Evolutionary conservation across 2,797 vertebrate species (phyloP).

Genomic region (Enteromius radiatus): DNA sequence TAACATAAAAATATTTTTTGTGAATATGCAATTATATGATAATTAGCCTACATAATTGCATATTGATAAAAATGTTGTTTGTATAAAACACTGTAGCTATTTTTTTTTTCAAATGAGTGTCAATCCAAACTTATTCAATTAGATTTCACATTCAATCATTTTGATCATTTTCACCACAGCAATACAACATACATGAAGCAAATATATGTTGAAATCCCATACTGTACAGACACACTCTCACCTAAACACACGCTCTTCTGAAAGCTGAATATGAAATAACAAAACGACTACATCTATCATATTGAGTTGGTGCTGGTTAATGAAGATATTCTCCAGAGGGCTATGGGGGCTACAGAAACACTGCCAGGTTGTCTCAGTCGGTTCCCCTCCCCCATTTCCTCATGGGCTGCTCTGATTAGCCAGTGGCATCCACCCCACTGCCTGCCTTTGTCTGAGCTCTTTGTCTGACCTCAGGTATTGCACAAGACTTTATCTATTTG

Average conservation of each 20-base stretch:
- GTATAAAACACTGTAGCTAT: not conserved
- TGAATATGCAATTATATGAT: not conserved
- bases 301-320: not conserved
- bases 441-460: conserved; percentile 47
- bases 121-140: not conserved
- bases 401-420: conserved; percentile 39
- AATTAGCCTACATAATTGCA: not conserved
- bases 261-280: not conserved
- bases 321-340: conserved; percentile 16
- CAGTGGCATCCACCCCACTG: conserved; percentile 1
- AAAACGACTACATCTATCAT: conserved; percentile 1
- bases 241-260: not conserved
- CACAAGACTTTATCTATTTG: conserved; percentile 12
- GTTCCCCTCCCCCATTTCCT: conserved; percentile 47
- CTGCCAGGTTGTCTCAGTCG: conserved; percentile 35
- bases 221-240: not conserved
- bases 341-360: conserved; percentile 10
- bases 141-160: not conserved
- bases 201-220: not conserved
- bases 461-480: conserved; percentile 53
- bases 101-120: too few relatives aligned
- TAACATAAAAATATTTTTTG: not conserved
- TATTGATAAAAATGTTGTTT: not conserved
- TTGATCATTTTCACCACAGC: not conserved
- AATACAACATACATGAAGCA: not conserved